Base-by-base conservation (phyloP, 2,113 vertebrate species). In the Corvus hawaiiensis region DNA sequence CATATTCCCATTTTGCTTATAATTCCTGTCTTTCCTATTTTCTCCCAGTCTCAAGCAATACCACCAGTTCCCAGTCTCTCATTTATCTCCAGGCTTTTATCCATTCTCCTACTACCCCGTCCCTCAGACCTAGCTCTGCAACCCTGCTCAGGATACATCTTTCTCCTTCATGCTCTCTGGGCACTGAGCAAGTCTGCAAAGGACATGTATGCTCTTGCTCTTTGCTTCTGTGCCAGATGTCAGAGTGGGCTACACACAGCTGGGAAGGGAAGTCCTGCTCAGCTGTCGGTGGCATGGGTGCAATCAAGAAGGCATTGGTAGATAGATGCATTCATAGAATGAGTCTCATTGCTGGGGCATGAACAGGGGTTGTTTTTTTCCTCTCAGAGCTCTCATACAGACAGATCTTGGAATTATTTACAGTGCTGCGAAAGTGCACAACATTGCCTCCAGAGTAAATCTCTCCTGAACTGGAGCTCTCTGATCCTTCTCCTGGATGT, bases 261-360 rank as follows among this genome's bases (percentile, higher is more conserved):
- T 94, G 81, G 61, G 69, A 79, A 76, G 73, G 44, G 73, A 68
- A 33, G 58, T 27, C 32, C 52, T 75, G 75, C 63, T 66, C 46
- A 67, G 79, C 71, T 0, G 0, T 16, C 0, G 0, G 52, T 54
- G 61, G 27, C 62, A 6, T 2, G 21, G 33, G 27, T 44, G 54
- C 35, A 27, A 3, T 74, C 69, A 52, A 11, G 84, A 48, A 49
- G 58, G 51, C 78, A 51, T 3, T 80, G 81, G 28, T 74, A 89
- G 61, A 52, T 8, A 69, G n/a, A 61, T 48, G 12, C 2, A 6
- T n/a, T 82, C n/a, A 10, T 35, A 16, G 54, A 82, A 79, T 0
- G 4, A 67, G 33, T 58, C 46, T 46, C 7, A 1, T 19, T 71
- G 74, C 55, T 24, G 30, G n/a, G 37, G 22, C 39, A 33, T 58